phyloP scores from a whole-genome alignment of 2,888 invertebrate genomes.

The Ellobium chinense region DNA sequence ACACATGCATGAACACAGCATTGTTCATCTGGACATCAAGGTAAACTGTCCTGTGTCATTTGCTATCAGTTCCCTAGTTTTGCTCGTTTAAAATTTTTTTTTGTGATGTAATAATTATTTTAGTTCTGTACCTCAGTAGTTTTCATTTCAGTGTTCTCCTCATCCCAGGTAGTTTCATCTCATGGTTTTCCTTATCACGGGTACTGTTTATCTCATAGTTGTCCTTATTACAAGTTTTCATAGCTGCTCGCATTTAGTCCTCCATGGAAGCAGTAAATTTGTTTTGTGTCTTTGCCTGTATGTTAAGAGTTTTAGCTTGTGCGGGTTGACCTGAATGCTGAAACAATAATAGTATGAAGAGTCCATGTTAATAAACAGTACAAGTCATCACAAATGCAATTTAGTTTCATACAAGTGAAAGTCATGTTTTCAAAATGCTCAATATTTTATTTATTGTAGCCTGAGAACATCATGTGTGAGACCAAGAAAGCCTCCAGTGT shows the following conservation, averaged over 20 bases:
- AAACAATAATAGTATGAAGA: too few relatives aligned
- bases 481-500: constrained; percentile 96
- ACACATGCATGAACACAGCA: constrained; percentile 99
- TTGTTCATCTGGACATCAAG: constrained; percentile 92
- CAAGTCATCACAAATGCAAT: neutral
- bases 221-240: too few relatives aligned
- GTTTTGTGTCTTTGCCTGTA: too few relatives aligned
- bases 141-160: neutral
- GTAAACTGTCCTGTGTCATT: too few relatives aligned
- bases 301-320: too few relatives aligned
- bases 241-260: too few relatives aligned
- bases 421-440: neutral
- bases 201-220: too few relatives aligned
- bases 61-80: too few relatives aligned
- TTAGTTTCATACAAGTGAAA: neutral
- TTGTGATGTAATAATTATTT: neutral
- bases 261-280: too few relatives aligned
- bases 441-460: constrained; percentile 83
- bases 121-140: neutral
- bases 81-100: neutral
- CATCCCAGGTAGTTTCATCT: neutral
- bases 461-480: constrained; percentile 99
- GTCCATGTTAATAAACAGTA: neutral
- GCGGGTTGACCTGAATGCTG: too few relatives aligned
- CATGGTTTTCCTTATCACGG: too few relatives aligned